Base-by-base conservation (phyloP, 2,888 invertebrate species). In the Protophormia terraenovae region DNA sequence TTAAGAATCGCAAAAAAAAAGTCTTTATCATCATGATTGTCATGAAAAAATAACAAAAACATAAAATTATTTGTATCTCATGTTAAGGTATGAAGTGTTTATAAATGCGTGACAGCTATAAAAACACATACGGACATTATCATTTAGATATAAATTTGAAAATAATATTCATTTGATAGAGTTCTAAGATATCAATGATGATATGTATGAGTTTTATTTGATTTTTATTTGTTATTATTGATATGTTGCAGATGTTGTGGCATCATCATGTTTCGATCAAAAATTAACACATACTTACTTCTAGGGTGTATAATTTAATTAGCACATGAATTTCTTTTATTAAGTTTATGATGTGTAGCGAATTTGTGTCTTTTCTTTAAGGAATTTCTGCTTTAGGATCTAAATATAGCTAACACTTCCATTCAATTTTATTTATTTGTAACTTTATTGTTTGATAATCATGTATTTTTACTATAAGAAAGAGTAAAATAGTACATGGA, bases 71-170 rank as follows among this genome's bases (percentile, higher is more conserved):
- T 3, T 67, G 24, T 50, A 41, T 35, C 55, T 79, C 55, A 73
- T 87, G 84, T 88, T 87, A 12, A 35, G 12, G 32, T 62, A 60
- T 60, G 35, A 76, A 77, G 55, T 72, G 62, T 45, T 82, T 62
- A n/a, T 69, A 32, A 89, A 89, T 90, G 90, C 88, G 88, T 90
- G 88, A 90, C 90, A 88, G 89, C 86, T 85, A 86, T 87, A 87
- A 87, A 88, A 86, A 86, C 85, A 83, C 5, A 64, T 41, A 58
- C 7, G 60, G 16, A 62, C 22, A 41, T 14, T 47, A 72, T 62
- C 69, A 53, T 22, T 62, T 71, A 16, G 41, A 71, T 82, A 71
- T 35, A 22, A 78, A 78, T 78, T 73, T 41, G n/a, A 82, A 82
- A 75, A 75, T 71, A 82, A 82, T 82, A 69, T 47, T 75, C 19